These are phyloP conservation scores for Lycocorax pyrrhopterus DNA, from an alignment of 2,113 vertebrate genomes.

Conservation along the genomic window DNA sequence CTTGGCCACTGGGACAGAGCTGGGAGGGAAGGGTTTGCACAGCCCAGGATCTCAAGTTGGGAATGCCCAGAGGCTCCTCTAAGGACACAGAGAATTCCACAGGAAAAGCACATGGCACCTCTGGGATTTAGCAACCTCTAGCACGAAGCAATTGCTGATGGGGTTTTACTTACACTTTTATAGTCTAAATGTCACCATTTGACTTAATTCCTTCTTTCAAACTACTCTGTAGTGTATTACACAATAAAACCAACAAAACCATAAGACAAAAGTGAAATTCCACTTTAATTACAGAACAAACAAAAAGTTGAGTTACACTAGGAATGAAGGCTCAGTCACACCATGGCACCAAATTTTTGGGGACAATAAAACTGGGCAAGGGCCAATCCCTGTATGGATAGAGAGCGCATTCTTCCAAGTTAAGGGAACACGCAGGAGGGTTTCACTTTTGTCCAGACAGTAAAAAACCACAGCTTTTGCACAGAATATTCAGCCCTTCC, in stretches of 20 bases:
- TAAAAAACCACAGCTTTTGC: background rate
- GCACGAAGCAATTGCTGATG: background rate
- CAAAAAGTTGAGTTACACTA: background rate
- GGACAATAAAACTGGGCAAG: background rate
- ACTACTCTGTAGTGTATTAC: background rate
- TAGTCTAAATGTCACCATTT: background rate
- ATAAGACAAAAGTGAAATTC: background rate
- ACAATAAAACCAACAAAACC: background rate
- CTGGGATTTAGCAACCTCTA: background rate
- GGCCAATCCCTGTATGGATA: rapidly evolving
- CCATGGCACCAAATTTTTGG: background rate
- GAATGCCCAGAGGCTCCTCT: background rate
- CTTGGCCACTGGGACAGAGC: background rate
- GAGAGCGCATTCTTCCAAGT: background rate
- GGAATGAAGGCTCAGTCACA: background rate
- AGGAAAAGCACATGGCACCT: background rate
- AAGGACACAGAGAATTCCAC: background rate
- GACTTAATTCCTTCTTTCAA: background rate
- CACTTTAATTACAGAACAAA: background rate
- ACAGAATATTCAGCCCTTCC: background rate
- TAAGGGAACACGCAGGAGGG: background rate
- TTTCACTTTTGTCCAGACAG: background rate
- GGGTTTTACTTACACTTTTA: background rate
- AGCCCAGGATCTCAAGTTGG: background rate
- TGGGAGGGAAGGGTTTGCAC: background rate